phyloP scores from a whole-genome alignment of 1,140 invertebrate genomes.

The Berghia stephanieae region DNA sequence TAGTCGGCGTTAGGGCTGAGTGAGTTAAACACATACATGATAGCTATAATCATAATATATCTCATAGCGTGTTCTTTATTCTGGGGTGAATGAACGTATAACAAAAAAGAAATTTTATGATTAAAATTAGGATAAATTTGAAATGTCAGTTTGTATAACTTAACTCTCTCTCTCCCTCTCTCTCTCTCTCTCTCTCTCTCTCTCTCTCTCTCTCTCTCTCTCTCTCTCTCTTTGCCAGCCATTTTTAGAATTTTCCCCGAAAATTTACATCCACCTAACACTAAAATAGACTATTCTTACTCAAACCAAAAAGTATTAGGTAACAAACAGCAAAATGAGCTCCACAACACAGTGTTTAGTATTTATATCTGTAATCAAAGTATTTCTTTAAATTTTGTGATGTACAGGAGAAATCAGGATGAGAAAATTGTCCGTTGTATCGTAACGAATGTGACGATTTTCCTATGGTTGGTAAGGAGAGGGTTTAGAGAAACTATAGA shows the following conservation, averaged over 20 bases:
- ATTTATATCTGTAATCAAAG: neutral
- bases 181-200: neutral
- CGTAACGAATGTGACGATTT: too few species aligned
- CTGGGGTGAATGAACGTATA: neutral
- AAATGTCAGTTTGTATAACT: too few species aligned
- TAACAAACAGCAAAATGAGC: too few species aligned
- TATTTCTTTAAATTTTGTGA: too few species aligned
- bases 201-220: conserved; percentile 16
- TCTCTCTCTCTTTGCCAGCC: neutral
- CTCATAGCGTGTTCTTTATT: neutral
- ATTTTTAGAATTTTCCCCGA: neutral
- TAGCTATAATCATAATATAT: neutral
- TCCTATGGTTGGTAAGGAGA: too few species aligned
- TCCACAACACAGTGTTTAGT: too few species aligned
- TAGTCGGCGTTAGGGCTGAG: neutral
- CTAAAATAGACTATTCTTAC: neutral
- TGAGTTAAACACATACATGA: neutral
- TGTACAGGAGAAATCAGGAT: too few species aligned
- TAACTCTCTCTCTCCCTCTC: neutral
- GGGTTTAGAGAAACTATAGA: too few species aligned
- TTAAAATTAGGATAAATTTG: neutral
- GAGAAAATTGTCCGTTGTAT: too few species aligned
- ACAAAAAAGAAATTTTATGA: neutral
- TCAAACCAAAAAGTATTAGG: too few species aligned
- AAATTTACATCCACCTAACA: neutral